Evolutionary conservation across 2,888 invertebrate genomes (phyloP), one percentile per base, ranked within the genome.

Genomic region (Homarus gammarus): DNA sequence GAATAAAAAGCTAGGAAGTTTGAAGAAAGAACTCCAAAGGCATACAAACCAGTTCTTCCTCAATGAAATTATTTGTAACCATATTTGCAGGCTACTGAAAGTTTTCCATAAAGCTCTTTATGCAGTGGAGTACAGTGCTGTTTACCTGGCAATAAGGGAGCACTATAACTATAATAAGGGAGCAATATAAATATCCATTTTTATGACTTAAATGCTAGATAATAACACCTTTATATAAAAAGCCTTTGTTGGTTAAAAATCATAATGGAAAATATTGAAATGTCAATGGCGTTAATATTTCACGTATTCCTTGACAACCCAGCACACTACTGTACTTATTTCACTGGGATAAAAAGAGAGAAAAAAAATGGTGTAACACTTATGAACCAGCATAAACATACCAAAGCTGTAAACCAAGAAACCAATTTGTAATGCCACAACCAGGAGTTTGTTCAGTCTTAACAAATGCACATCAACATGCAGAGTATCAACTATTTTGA

Each of bases 1-100:
- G n/a, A 44, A 40, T 15, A 22, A n/a, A 40, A 73, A 75, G 75
- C 49, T 22, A 72, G 10, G 22, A 75, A n/a, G 49, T 31, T 44
- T 49, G 0, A 36, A 1, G 27, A 12, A 15, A 75, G 27, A 75
- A 75, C 64, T 64, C 64, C 27, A 75, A 27, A 33, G 40, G 75
- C 75, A 40, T 75, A 44, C 75, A 75, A 44, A 38, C 75, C 75
- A 75, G 44, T 75, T 75, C 75, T 75, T 75, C 40, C 40, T 12
- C 75, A 44, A 22, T 12, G 27, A 15, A 33, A 75, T 49, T 40
- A 10, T 36, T 75, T 49, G 31, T 44, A 10, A 75, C 44, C 49
- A 75, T 18, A 44, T n/a, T 10, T 40, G 18, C 36, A 73, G 15
- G 31, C 44, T 44, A 75, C n/a, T 75, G 44, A 75, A 75, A 44